Percentiles rank a stretch among this genome's conserved stretches.
Evolutionary conservation across 1,140 invertebrate species (phyloP).

Genomic region (Drosophila fuyamai): DNA sequence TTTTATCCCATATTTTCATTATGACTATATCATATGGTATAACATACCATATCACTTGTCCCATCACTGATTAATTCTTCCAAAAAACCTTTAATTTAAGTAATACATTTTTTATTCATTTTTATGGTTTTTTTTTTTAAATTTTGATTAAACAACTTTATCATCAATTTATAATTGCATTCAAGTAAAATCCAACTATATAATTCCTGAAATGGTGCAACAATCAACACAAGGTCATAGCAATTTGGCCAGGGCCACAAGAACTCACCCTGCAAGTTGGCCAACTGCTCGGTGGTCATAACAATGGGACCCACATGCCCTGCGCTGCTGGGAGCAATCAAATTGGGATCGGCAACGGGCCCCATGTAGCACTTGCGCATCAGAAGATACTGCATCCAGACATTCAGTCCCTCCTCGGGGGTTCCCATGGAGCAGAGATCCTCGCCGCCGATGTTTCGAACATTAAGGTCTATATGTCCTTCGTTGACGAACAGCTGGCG

Average conservation of each 20-base stretch:
- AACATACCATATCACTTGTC: no score
- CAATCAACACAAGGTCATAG: background rate
- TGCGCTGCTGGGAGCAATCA: constrained; percentile 21
- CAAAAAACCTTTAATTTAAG: no score
- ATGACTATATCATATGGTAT: no score
- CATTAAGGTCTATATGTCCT: constrained; percentile 13
- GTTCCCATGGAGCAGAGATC: background rate
- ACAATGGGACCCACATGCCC: constrained; percentile 42
- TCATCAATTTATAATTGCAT: background rate
- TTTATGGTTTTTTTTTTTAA: background rate
- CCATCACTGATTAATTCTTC: no score
- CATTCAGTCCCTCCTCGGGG: constrained; percentile 25
- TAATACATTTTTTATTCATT: background rate
- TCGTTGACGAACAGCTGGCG: constrained; percentile 65
- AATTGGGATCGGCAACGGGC: constrained; percentile 58
- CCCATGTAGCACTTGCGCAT: constrained; percentile 75
- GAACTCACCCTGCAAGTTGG: constrained; percentile 59
- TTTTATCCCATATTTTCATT: no score
- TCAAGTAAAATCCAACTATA: constrained; percentile 13
- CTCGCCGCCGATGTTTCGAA: constrained; percentile 33
- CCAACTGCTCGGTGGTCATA: constrained; percentile 69
- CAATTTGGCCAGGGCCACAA: background rate
- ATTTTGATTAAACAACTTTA: background rate
- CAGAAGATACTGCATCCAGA: constrained; percentile 64
- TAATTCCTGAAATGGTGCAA: constrained; percentile 45